phyloP scores from a whole-genome alignment of 2,113 vertebrate species.

The Brachypteracias leptosomus region DNA sequence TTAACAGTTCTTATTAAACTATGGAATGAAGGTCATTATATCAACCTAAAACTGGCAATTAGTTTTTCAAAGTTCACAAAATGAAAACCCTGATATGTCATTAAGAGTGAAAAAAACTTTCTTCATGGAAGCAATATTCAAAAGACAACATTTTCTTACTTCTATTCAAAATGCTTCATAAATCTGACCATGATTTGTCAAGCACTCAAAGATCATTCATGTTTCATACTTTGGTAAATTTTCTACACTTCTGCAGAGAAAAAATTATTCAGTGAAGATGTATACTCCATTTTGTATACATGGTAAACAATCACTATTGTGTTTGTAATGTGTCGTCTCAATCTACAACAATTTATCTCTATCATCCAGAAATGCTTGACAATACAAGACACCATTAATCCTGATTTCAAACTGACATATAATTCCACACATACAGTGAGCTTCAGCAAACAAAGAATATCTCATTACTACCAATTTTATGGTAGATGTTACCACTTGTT shows the following conservation, averaged over 20 bases:
- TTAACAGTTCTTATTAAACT: background rate
- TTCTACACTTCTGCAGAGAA: background rate
- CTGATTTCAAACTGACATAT: background rate
- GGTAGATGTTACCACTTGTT: background rate
- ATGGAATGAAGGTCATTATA: background rate
- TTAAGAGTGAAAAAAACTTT: background rate
- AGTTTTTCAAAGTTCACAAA: background rate
- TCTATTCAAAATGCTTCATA: background rate
- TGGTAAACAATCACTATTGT: background rate
- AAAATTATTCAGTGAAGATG: background rate
- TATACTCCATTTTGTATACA: background rate
- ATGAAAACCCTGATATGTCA: background rate
- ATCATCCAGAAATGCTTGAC: background rate
- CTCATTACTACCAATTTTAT: background rate
- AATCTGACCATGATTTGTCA: background rate
- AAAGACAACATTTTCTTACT: background rate
- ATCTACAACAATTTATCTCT: constrained; percentile 12
- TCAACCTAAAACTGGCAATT: background rate
- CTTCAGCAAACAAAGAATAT: background rate
- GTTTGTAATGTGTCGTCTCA: background rate
- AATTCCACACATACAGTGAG: background rate
- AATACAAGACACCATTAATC: background rate
- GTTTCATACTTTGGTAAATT: background rate
- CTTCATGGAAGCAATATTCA: background rate
- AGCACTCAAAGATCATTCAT: background rate